Percentiles rank a stretch among this genome's conserved stretches.
phyloP scores from a whole-genome alignment of 1,140 invertebrate species.

The Augochlora pura region DNA sequence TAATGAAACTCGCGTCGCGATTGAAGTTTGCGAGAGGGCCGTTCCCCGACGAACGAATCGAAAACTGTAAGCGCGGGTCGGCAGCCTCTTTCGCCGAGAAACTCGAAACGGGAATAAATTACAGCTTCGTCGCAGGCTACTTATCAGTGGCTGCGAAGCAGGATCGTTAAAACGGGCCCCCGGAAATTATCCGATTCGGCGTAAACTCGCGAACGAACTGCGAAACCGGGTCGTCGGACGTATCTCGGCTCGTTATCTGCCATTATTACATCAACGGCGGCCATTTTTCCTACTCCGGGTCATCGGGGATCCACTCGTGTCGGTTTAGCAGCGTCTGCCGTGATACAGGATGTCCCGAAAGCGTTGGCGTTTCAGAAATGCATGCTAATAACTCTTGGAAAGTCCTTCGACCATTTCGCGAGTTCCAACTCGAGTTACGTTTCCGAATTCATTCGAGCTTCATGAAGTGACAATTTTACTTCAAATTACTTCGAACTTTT shows the following conservation, averaged over 20 bases:
- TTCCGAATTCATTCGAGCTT: too few relatives aligned
- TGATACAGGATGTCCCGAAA: too few relatives aligned
- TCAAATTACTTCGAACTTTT: too few relatives aligned
- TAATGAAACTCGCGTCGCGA: background rate
- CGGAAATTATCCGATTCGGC: slow-evolving; percentile 3
- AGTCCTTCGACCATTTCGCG: too few relatives aligned
- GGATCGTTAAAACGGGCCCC: background rate
- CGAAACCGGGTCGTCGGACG: background rate
- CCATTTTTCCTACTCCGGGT: background rate
- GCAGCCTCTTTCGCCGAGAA: background rate
- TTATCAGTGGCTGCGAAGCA: background rate
- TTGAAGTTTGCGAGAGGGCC: background rate
- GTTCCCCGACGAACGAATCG: background rate
- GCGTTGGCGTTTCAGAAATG: too few relatives aligned
- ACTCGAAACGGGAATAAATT: background rate
- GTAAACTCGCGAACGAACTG: background rate
- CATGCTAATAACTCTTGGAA: too few relatives aligned
- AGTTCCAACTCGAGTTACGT: too few relatives aligned
- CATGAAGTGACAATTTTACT: too few relatives aligned
- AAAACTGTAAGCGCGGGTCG: background rate
- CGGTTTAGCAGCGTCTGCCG: too few relatives aligned
- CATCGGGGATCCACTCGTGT: background rate
- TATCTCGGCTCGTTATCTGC: background rate
- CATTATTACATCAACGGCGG: background rate
- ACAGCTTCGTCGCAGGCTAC: background rate